phyloP scores from a whole-genome alignment of 1,140 invertebrate genomes.

The Portunus trituberculatus region DNA sequence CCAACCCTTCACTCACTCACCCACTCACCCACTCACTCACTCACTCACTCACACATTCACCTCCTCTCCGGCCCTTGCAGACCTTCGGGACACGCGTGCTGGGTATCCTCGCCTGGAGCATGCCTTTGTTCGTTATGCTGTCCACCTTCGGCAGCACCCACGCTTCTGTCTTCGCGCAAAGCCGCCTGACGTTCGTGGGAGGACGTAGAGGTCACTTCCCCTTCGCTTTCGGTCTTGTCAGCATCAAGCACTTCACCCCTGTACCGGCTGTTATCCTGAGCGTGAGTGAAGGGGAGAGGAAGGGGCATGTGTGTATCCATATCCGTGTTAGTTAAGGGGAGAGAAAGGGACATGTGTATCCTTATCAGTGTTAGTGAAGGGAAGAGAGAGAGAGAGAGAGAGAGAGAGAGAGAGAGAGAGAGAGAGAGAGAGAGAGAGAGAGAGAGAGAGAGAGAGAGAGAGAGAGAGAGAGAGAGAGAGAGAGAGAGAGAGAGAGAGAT shows the following conservation, averaged over 20 bases:
- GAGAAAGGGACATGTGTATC: neutral
- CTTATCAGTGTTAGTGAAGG: neutral
- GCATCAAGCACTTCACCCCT: slow-evolving; percentile 88
- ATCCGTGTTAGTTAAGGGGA: neutral
- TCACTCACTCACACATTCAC: neutral
- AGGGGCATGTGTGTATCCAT: too few species aligned
- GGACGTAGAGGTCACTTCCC: slow-evolving; percentile 92
- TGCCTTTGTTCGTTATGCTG: slow-evolving; percentile 93
- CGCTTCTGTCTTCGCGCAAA: slow-evolving; percentile 93
- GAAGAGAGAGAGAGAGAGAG: too few species aligned
- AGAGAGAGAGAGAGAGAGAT: neutral
- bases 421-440: too few species aligned
- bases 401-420: too few species aligned
- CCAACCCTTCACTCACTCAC: slow-evolving; percentile 85
- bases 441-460: neutral
- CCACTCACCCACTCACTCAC: neutral
- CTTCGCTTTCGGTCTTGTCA: slow-evolving; percentile 88
- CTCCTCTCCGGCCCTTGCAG: slow-evolving; percentile 80
- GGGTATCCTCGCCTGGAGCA: slow-evolving; percentile 88
- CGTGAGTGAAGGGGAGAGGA: slow-evolving; percentile 45
- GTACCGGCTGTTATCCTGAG: slow-evolving; percentile 84
- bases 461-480: neutral
- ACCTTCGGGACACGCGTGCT: slow-evolving; percentile 91
- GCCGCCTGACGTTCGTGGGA: slow-evolving; percentile 88
- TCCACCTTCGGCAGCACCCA: slow-evolving; percentile 92